Percentiles rank a stretch among this genome's conserved stretches.
Evolutionary conservation across 2,113 vertebrate genomes (phyloP).

Genomic region (Galeopterus variegatus): DNA sequence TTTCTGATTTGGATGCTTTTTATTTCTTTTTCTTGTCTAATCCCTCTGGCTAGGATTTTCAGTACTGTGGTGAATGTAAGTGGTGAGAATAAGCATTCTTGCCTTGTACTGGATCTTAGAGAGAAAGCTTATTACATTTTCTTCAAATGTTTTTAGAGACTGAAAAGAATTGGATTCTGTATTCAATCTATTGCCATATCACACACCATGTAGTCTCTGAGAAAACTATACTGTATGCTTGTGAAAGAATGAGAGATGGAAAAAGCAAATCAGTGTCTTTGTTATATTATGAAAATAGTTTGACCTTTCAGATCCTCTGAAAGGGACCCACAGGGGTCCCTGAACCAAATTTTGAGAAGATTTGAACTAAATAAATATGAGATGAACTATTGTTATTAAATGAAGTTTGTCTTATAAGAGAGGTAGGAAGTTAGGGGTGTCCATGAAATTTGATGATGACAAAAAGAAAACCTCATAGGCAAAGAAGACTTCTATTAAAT

Average conservation of each 20-base stretch:
- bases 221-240: not conserved
- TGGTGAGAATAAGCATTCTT: no score
- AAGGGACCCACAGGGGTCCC: not conserved
- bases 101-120: no score
- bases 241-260: not conserved
- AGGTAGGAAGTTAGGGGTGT: not conserved
- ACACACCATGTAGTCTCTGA: not conserved
- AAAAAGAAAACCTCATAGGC: not conserved
- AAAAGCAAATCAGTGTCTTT: not conserved
- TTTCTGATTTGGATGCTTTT: no score
- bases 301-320: not conserved
- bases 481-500: not conserved
- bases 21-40: no score
- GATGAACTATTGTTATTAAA: not conserved
- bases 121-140: not conserved
- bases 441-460: not conserved
- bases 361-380: not conserved
- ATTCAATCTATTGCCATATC: not conserved
- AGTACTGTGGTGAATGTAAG: not conserved
- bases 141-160: not conserved
- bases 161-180: not conserved
- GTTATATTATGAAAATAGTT: not conserved
- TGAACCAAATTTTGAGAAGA: not conserved
- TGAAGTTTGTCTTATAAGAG: not conserved
- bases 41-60: no score